These are phyloP conservation scores for Therioaphis trifolii DNA, from an alignment of 2,888 invertebrate species.

Conservation along the genomic window DNA sequence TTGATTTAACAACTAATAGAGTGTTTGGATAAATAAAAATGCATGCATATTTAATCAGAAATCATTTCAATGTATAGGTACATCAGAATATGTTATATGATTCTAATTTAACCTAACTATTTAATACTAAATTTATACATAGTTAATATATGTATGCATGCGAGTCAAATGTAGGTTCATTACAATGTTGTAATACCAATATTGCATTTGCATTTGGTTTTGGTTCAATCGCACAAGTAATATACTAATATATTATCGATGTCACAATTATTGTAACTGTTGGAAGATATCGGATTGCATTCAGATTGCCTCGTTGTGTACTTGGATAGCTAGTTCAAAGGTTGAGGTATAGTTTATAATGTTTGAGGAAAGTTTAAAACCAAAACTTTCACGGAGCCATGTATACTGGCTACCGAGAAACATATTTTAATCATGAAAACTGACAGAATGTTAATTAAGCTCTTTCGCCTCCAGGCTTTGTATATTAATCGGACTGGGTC, in stretches of 20 bases:
- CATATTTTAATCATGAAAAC: slow-evolving; percentile 44
- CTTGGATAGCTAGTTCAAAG: background rate
- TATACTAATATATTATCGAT: background rate
- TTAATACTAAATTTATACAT: no score
- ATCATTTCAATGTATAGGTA: no score
- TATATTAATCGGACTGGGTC: slow-evolving; percentile 10
- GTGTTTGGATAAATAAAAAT: no score
- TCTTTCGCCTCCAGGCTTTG: background rate
- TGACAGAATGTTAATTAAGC: slow-evolving; percentile 47
- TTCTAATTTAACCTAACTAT: no score
- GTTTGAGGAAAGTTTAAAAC: slow-evolving; percentile 39
- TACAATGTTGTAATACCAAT: background rate
- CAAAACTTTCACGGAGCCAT: slow-evolving; percentile 22
- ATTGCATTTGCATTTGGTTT: background rate
- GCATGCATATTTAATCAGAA: no score
- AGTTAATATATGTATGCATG: no score
- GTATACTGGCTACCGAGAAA: slow-evolving; percentile 6
- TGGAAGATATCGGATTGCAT: slow-evolving; percentile 1
- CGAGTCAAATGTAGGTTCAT: background rate
- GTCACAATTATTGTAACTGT: slow-evolving; percentile 5
- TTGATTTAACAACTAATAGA: no score
- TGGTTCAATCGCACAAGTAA: background rate
- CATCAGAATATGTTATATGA: no score
- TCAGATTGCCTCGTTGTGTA: background rate
- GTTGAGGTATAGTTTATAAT: slow-evolving; percentile 28